These are phyloP conservation scores for Paramormyrops hopkinsi DNA, from an alignment of 2,797 vertebrate species.

Conservation along the genomic window DNA sequence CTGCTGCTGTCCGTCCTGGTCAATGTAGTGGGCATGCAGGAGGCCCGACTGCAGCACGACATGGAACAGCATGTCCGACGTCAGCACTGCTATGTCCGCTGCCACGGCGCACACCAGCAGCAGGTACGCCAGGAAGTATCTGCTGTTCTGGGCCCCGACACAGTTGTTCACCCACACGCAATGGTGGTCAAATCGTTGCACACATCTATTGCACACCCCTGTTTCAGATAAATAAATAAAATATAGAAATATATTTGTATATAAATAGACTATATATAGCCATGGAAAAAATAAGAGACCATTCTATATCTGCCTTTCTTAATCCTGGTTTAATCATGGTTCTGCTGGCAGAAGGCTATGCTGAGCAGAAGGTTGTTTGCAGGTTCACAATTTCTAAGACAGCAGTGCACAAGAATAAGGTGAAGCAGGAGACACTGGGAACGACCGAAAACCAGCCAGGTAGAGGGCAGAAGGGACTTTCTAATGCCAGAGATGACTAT, in stretches of 20 bases:
- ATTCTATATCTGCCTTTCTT: not conserved
- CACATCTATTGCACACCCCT: constrained; percentile 80
- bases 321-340: not conserved
- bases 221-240: constrained; percentile 21
- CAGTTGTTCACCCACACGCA: constrained; percentile 98
- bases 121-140: constrained; percentile 82
- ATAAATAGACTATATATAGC: not conserved
- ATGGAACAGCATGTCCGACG: constrained; percentile 61
- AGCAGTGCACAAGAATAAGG: not conserved
- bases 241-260: not conserved
- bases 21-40: constrained; percentile 64
- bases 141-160: constrained; percentile 75
- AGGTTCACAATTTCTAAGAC: not conserved
- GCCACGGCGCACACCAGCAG: constrained; percentile 66
- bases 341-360: not conserved
- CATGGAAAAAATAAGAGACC: not conserved
- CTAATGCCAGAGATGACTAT: not conserved
- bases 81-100: constrained; percentile 55
- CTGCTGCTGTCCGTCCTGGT: constrained; percentile 65
- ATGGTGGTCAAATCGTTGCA: constrained; percentile 94
- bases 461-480: not conserved
- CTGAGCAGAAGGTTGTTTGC: not conserved
- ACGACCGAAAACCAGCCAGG: not conserved
- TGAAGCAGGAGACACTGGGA: not conserved
- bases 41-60: constrained; percentile 64